Conservation (phyloP, 2,888 invertebrate species). For the Cantharis flavilabris region DNA sequence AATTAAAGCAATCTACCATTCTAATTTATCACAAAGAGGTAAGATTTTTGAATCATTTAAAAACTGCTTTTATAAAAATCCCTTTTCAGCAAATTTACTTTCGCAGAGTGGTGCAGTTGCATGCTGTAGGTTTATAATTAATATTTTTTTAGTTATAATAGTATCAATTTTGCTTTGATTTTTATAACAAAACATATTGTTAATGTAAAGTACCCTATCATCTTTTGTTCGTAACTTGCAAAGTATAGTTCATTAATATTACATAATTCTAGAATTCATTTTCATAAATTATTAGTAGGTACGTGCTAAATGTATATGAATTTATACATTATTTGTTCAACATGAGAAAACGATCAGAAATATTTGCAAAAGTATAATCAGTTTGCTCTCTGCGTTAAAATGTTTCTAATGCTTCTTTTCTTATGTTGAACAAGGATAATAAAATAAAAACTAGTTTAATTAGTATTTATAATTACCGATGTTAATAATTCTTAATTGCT, state of each 20-base stretch:
- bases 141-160: background rate
- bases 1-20: slow-evolving; percentile 29
- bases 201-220: background rate
- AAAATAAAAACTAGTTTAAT: background rate
- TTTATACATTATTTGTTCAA: background rate
- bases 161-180: background rate
- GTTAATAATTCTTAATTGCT: background rate
- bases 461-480: background rate
- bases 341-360: background rate
- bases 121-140: background rate
- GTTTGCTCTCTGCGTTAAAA: background rate
- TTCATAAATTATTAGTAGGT: background rate
- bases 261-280: background rate
- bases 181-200: background rate
- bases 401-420: background rate
- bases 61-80: background rate
- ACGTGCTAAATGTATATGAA: background rate
- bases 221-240: background rate
- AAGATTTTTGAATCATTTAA: slow-evolving; percentile 16
- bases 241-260: background rate
- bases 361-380: background rate
- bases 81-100: background rate
- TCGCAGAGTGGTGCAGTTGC: background rate
- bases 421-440: background rate
- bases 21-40: slow-evolving; percentile 36